A percentile compares a stretch with the other conserved stretches of the same genome.
phyloP scores from a whole-genome alignment of 2,797 vertebrate species.

The Sebastes diploproa region DNA sequence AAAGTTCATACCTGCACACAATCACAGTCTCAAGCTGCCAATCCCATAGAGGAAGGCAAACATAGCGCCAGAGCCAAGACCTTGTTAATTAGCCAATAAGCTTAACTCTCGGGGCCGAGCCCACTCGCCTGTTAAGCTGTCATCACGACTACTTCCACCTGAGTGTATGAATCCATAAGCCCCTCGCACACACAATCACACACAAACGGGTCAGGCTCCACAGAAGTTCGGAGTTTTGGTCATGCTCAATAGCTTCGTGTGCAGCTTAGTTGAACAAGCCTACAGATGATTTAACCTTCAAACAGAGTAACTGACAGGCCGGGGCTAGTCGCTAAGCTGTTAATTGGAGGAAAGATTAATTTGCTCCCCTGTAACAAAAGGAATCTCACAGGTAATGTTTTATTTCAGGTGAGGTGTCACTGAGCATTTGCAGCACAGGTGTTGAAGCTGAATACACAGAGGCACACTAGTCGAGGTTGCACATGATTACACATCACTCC shows the following conservation, averaged over 20 bases:
- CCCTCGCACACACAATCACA: constrained; percentile 19
- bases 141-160: constrained; percentile 60
- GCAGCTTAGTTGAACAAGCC: constrained; percentile 10
- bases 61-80: constrained; percentile 53
- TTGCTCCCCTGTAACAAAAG: background rate
- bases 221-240: background rate
- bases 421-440: background rate
- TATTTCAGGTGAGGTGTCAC: background rate
- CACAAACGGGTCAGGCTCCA: constrained; percentile 1
- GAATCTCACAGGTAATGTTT: background rate
- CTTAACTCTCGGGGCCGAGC: constrained; percentile 49
- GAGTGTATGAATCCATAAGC: constrained; percentile 38
- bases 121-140: constrained; percentile 59
- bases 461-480: background rate
- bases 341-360: background rate
- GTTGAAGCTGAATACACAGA: background rate
- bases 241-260: constrained; percentile 7
- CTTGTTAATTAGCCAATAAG: constrained; percentile 63
- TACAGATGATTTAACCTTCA: constrained; percentile 26
- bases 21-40: constrained; percentile 51
- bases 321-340: background rate
- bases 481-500: background rate
- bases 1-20: constrained; percentile 39
- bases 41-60: constrained; percentile 56
- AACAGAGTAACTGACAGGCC: background rate